phyloP scores from a whole-genome alignment of 2,113 vertebrate genomes.

The Psophia crepitans region DNA sequence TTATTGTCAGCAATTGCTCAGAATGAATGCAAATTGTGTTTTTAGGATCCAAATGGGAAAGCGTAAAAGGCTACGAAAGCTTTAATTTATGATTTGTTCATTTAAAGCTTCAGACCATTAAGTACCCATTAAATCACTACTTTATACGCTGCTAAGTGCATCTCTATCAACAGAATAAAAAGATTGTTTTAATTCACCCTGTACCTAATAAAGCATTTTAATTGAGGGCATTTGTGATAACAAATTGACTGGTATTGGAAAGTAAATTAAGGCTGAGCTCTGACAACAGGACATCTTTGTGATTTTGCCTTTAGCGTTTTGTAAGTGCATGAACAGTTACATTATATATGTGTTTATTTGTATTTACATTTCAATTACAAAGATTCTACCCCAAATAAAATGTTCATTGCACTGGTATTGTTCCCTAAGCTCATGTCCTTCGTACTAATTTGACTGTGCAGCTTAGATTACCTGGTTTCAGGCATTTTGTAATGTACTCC shows the following conservation, averaged over 20 bases:
- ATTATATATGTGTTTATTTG: neutral
- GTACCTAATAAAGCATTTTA: constrained; percentile 50
- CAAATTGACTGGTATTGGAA: constrained; percentile 29
- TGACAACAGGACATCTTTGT: neutral
- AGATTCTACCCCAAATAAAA: neutral
- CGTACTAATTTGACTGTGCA: neutral
- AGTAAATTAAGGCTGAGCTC: neutral
- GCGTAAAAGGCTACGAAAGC: neutral
- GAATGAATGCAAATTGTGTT: constrained; percentile 1
- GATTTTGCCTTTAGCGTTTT: neutral
- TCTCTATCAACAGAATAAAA: constrained; percentile 37
- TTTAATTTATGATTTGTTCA: constrained; percentile 50
- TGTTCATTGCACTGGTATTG: neutral
- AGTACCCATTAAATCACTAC: constrained; percentile 26
- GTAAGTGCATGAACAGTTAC: neutral
- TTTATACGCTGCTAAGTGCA: constrained; percentile 45
- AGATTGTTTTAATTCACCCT: constrained; percentile 34
- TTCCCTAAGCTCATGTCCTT: neutral
- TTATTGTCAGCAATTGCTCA: neutral
- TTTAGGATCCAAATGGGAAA: constrained; percentile 38
- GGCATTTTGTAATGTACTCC: neutral
- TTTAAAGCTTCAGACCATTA: constrained; percentile 45
- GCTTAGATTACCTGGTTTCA: neutral
- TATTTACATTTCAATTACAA: neutral
- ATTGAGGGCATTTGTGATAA: constrained; percentile 35